These are phyloP conservation scores for Acanthococcus lagerstroemiae DNA, from an alignment of 2,888 invertebrate species.

Conservation along the genomic window DNA sequence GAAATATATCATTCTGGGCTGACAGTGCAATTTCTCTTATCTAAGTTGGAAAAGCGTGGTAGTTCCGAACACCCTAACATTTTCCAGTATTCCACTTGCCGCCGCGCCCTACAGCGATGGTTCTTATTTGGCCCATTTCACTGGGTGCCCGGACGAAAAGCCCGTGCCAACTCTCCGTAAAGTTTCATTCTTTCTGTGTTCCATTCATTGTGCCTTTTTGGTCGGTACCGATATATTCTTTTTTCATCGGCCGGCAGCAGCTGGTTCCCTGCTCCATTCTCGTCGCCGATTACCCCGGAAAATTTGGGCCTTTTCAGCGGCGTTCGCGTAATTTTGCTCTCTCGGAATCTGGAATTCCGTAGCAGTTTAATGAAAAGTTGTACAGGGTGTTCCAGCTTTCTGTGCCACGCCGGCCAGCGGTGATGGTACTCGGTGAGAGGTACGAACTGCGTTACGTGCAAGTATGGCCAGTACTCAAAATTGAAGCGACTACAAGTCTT, in stretches of 20 bases:
- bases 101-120: slow-evolving; percentile 8
- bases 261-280: slow-evolving; percentile 16
- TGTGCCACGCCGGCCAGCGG: too few relatives aligned
- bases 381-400: too few relatives aligned
- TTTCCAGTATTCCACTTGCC: slow-evolving; percentile 27
- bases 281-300: slow-evolving; percentile 26
- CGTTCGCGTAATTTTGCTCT: too few relatives aligned
- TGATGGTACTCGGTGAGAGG: too few relatives aligned
- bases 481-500: too few relatives aligned
- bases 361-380: too few relatives aligned
- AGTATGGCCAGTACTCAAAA: too few relatives aligned
- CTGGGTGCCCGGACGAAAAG: slow-evolving; percentile 5
- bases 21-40: slow-evolving; percentile 66
- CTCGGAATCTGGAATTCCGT: too few relatives aligned
- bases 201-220: slow-evolving; percentile 11
- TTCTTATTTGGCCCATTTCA: slow-evolving; percentile 31
- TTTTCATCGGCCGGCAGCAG: slow-evolving; percentile 20
- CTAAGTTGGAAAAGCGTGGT: slow-evolving; percentile 32
- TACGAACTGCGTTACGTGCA: too few relatives aligned
- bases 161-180: slow-evolving; percentile 20
- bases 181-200: slow-evolving; percentile 18
- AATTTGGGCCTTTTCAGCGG: too few relatives aligned
- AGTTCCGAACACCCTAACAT: slow-evolving; percentile 29
- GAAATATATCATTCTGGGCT: slow-evolving; percentile 82
- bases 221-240: background rate